These are phyloP conservation scores for Zosterops japonicus DNA, from an alignment of 2,113 vertebrate species.

Conservation along the genomic window DNA sequence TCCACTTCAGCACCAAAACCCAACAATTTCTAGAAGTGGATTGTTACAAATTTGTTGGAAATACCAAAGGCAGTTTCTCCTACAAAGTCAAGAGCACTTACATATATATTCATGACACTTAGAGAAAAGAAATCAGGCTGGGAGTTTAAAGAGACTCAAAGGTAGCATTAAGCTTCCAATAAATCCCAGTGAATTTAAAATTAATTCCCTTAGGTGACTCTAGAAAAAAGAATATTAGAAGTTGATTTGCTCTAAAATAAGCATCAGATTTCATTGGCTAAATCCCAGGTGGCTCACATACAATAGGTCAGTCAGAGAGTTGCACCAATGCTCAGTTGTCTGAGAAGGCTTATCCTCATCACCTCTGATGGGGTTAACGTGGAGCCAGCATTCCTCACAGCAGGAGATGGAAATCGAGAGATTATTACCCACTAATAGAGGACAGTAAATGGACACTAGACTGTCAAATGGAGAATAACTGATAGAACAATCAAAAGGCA, in stretches of 20 bases:
- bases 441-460: neutral
- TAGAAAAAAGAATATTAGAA: neutral
- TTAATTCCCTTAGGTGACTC: neutral
- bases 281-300: neutral
- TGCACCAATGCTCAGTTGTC: accelerated
- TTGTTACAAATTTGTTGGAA: neutral
- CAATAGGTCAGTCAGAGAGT: neutral
- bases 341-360: neutral
- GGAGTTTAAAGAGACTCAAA: neutral
- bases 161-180: neutral
- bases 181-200: neutral
- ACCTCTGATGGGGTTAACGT: neutral
- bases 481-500: neutral
- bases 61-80: neutral
- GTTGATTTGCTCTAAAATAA: neutral
- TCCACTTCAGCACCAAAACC: neutral
- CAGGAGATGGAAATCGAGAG: neutral
- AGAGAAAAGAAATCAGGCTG: neutral
- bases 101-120: neutral
- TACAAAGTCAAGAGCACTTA: slow-evolving; percentile 17
- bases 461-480: neutral
- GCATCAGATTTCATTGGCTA: neutral
- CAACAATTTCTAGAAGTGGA: neutral
- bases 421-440: neutral
- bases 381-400: neutral